Conservation (phyloP, 2,797 vertebrate species). For the Tadarida brasiliensis region DNA sequence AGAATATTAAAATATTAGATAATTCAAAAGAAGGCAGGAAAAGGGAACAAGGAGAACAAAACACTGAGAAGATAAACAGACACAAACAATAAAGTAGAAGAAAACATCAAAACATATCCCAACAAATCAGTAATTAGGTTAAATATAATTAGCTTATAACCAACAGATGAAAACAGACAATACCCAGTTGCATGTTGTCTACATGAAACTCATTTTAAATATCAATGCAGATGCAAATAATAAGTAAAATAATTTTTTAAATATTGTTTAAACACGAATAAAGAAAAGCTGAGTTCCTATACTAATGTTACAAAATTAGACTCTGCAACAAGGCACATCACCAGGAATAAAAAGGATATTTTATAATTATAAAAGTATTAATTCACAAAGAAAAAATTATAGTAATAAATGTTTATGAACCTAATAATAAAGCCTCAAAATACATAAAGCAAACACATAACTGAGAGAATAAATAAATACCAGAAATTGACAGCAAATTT, state of each 20-base stretch:
- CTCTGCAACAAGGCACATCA: background rate
- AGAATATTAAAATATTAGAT: background rate
- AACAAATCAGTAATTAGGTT: background rate
- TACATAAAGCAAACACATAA: background rate
- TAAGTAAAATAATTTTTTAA: background rate
- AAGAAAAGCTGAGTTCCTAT: background rate
- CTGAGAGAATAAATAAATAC: background rate
- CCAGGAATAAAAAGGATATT: background rate
- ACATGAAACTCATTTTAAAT: background rate
- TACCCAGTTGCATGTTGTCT: background rate
- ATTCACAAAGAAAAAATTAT: background rate
- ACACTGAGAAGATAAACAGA: background rate
- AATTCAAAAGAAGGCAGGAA: background rate
- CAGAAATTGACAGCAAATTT: background rate
- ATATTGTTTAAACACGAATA: background rate
- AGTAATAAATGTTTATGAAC: background rate
- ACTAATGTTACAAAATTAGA: background rate
- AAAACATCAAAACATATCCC: background rate
- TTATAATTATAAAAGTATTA: background rate
- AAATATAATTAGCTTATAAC: background rate
- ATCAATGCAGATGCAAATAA: background rate
- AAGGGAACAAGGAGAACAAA: background rate
- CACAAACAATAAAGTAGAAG: background rate
- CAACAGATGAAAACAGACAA: background rate
- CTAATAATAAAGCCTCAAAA: background rate